Evolutionary conservation across 2,797 vertebrate genomes (phyloP), one percentile per base, ranked within the genome.

Genomic region (Natrix natrix): DNA sequence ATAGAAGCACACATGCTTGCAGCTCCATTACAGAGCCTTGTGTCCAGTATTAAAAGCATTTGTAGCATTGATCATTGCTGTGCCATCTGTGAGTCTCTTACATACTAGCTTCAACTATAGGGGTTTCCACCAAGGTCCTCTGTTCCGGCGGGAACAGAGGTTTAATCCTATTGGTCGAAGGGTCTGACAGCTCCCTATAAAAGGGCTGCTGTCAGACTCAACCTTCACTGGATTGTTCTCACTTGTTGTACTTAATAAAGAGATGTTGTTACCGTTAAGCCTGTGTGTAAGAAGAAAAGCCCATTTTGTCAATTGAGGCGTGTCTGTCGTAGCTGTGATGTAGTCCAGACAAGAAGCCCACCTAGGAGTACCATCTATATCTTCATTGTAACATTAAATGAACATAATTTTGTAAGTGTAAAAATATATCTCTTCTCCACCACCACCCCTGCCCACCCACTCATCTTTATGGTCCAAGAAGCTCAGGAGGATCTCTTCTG

Each of bases 361-460:
- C 32, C 3, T 17, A 74, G 16, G 8, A 20, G 32, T 8, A 37
- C 7, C 32, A 8, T 2, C 6, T 74, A 14, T 37, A 74, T 66
- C 32, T 37, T 74, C 8, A 8, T 56, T 5, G 56, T 8, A 74
- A 37, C 7, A 32, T 74, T 74, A 74, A 2, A 37, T 74, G 8
- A 37, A 74, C 66, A 74, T 2, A 32, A 32, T 37, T 32, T 37
- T 74, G n/a, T 32, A 37, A 74, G 17, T 43, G 16, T 78, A 17
- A 78, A 78, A 78, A 17, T 22, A 78, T 20, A 78, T 78, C 32
- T 37, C 69, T 74, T 20, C 3, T 32, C 69, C 63, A 5, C 8
- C 0, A 5, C 63, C 5, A 0, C 55, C 13, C 0, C 4, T 3
- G 2, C 8, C 22, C 28, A n/a, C 28, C 28, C 5, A 6, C 2